Evolutionary conservation across 2,113 vertebrate genomes (phyloP).

Genomic region (Cinclus cinclus): DNA sequence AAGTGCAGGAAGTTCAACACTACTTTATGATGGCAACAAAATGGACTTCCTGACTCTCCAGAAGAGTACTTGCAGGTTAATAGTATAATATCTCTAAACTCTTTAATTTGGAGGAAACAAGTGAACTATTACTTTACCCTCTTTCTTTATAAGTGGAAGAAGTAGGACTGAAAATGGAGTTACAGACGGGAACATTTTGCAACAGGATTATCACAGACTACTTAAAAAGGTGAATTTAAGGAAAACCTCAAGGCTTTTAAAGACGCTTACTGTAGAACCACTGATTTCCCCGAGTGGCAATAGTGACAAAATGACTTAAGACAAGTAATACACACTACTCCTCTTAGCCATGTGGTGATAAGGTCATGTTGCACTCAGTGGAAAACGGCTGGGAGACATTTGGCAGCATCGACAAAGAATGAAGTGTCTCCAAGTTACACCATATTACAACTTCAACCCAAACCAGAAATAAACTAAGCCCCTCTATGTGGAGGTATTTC

Average conservation of each 20-base stretch:
- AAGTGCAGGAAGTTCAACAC: background rate
- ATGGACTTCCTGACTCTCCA: conserved; percentile 16
- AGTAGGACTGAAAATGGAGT: background rate
- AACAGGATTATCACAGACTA: conserved; percentile 21
- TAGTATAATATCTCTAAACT: background rate
- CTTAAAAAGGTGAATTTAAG: conserved; percentile 42
- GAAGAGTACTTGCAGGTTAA: background rate
- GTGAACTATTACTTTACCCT: background rate
- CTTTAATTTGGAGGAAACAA: conserved; percentile 30
- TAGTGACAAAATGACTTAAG: background rate
- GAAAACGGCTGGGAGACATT: background rate
- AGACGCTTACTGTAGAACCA: background rate
- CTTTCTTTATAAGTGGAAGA: background rate
- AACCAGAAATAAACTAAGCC: conserved; percentile 17
- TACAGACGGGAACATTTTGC: background rate
- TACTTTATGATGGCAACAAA: background rate
- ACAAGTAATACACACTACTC: background rate
- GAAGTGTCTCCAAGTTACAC: conserved; percentile 7
- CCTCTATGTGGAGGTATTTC: background rate
- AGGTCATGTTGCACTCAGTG: background rate
- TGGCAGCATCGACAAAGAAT: conserved; percentile 11
- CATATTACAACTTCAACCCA: background rate
- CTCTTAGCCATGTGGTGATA: conserved; percentile 3
- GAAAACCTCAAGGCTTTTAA: conserved; percentile 51
- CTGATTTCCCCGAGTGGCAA: conserved; percentile 42